These are phyloP conservation scores for Polypedilum pembai DNA, from an alignment of 1,140 invertebrate genomes.

Conservation along the genomic window DNA sequence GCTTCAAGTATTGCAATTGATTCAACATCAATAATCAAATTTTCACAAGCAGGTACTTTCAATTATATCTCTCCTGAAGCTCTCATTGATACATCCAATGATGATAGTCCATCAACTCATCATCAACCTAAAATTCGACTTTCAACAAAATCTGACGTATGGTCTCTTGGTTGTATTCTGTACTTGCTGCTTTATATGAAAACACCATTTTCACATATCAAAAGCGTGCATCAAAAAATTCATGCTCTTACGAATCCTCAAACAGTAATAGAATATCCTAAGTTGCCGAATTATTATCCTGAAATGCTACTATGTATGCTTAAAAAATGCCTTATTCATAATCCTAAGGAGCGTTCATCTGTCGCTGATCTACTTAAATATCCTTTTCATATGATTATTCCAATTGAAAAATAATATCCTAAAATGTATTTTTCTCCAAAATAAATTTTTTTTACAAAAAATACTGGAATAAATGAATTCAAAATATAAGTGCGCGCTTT, in stretches of 20 bases:
- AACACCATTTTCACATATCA: slow-evolving; percentile 85
- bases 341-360: slow-evolving; percentile 61
- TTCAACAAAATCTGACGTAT: slow-evolving; percentile 89
- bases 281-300: slow-evolving; percentile 38
- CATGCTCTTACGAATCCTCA: slow-evolving; percentile 72
- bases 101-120: slow-evolving; percentile 38
- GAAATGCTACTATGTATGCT: slow-evolving; percentile 46
- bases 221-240: slow-evolving; percentile 66
- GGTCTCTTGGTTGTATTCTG: slow-evolving; percentile 95
- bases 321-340: slow-evolving; percentile 59
- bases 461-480: no score
- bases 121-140: slow-evolving; percentile 57
- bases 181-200: slow-evolving; percentile 86
- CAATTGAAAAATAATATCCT: slow-evolving; percentile 16
- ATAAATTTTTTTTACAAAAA: no score
- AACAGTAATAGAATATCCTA: slow-evolving; percentile 66
- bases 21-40: slow-evolving; percentile 81
- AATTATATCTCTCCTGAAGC: slow-evolving; percentile 98
- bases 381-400: slow-evolving; percentile 50
- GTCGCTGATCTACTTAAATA: slow-evolving; percentile 62
- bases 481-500: no score
- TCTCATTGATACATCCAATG: slow-evolving; percentile 52
- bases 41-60: slow-evolving; percentile 75
- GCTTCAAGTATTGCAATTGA: slow-evolving; percentile 83
- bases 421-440: neutral